These are phyloP conservation scores for Zosterops pallidus DNA, from an alignment of 2,113 vertebrate species.

Conservation along the genomic window DNA sequence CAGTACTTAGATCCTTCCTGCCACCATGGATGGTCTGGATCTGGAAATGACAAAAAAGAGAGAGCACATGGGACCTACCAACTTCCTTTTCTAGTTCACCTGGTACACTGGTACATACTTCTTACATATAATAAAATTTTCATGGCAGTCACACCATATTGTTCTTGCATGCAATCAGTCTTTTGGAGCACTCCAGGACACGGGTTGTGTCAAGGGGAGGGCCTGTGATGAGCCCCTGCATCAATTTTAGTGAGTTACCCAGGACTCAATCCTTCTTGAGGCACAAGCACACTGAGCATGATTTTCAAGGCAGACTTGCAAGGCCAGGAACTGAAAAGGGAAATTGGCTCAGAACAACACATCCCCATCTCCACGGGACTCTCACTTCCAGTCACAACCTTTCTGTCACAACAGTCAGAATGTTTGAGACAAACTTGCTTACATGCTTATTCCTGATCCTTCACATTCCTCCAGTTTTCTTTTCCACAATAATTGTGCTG, in stretches of 20 bases:
- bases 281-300: background rate
- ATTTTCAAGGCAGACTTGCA: background rate
- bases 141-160: background rate
- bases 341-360: background rate
- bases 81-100: background rate
- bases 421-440: background rate
- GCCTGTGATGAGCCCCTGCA: background rate
- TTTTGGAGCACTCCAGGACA: background rate
- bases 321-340: background rate
- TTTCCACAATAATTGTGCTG: background rate
- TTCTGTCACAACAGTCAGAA: background rate
- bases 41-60: fast-evolving
- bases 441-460: background rate
- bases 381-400: background rate
- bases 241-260: background rate
- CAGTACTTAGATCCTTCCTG: background rate
- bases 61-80: no score
- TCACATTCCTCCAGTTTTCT: background rate
- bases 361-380: background rate
- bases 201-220: fast-evolving
- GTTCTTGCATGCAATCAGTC: background rate
- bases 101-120: background rate
- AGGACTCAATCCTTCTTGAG: background rate
- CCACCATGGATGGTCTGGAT: background rate
- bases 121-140: background rate